phyloP scores from a whole-genome alignment of 2,888 invertebrate genomes.

The Phengaris arion region DNA sequence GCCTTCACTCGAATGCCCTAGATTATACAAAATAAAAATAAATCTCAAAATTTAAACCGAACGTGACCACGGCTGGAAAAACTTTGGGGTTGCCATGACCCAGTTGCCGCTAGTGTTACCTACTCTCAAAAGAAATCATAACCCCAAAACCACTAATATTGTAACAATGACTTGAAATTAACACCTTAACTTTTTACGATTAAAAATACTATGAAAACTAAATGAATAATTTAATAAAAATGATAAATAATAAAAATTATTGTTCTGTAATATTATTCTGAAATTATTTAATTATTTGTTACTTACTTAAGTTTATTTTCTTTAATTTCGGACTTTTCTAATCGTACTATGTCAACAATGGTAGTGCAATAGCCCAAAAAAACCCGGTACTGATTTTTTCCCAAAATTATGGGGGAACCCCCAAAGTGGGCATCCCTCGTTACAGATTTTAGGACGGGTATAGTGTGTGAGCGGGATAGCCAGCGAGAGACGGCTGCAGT shows the following conservation, averaged over 20 bases:
- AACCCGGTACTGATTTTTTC: background rate
- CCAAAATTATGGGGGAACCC: background rate
- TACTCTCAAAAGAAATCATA: background rate
- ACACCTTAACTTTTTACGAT: too few species aligned
- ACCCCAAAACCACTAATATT: background rate
- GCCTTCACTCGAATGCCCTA: conserved; percentile 22
- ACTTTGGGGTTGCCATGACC: conserved; percentile 27
- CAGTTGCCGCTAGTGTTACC: background rate
- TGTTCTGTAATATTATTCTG: too few species aligned
- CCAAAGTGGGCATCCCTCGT: background rate
- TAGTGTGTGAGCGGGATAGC: background rate
- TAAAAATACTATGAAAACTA: too few species aligned
- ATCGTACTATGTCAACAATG: background rate
- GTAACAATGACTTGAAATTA: too few species aligned
- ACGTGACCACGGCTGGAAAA: conserved; percentile 24
- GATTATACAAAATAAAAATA: conserved; percentile 28
- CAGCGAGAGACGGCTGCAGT: background rate
- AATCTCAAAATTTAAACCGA: conserved; percentile 26
- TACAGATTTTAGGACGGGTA: background rate
- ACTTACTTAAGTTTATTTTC: too few species aligned
- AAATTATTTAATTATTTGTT: too few species aligned
- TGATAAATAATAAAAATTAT: too few species aligned
- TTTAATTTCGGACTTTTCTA: too few species aligned
- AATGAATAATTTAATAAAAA: too few species aligned
- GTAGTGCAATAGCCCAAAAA: background rate